phyloP scores from a whole-genome alignment of 1,140 invertebrate species.

The Homarus americanus region DNA sequence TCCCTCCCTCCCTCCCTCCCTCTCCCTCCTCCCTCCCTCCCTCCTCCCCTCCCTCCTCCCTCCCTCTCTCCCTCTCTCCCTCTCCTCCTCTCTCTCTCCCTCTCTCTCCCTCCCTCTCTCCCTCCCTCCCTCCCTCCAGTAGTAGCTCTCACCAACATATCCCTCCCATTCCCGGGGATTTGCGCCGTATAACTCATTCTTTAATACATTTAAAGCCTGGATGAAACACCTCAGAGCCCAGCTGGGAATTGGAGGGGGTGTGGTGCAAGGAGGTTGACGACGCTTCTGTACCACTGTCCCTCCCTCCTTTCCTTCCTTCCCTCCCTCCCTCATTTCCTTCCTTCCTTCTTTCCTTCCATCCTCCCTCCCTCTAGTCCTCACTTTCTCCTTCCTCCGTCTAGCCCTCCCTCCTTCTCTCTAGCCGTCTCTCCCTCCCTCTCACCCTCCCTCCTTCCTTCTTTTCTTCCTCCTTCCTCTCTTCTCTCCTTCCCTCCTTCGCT shows the following conservation, averaged over 20 bases:
- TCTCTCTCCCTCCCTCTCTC: not conserved
- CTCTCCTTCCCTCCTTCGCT: no score
- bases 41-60: no score
- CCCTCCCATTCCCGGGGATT: constrained; percentile 11
- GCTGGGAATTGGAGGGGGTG: not conserved
- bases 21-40: no score
- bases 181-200: constrained; percentile 12
- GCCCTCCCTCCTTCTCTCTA: not conserved
- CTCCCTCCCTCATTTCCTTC: not conserved
- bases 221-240: not conserved
- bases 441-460: not conserved
- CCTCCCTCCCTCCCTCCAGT: not conserved
- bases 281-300: no score
- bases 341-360: not conserved
- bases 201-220: not conserved
- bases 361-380: no score
- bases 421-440: not conserved
- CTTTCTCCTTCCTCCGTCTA: not conserved
- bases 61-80: not conserved
- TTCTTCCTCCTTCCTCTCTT: not conserved
- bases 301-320: not conserved
- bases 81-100: not conserved
- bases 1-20: no score
- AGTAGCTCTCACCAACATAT: not conserved
- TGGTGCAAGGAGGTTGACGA: not conserved